Conservation (phyloP, 2,888 invertebrate species). For the Charanyca ferruginea region DNA sequence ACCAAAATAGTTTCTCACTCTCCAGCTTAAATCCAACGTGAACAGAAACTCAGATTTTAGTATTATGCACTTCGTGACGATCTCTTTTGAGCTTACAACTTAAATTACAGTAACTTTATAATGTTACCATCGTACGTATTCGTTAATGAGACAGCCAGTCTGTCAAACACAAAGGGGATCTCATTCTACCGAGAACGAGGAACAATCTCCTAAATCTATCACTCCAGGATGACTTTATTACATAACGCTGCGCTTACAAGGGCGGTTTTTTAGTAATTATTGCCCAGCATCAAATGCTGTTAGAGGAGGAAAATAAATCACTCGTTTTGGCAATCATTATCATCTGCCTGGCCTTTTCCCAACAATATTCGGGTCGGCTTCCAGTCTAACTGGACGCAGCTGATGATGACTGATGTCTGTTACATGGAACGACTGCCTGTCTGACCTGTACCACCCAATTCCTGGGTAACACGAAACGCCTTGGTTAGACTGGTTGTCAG, state of each 20-base stretch:
- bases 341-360: no score
- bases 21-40: background rate
- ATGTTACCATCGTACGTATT: conserved; percentile 33
- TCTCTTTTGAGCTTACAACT: conserved; percentile 11
- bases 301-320: no score
- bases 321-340: no score
- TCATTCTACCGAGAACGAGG: conserved; percentile 42
- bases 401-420: no score
- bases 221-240: conserved; percentile 61
- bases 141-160: conserved; percentile 54
- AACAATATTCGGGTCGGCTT: no score
- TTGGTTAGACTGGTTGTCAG: no score
- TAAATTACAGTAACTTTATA: conserved; percentile 27
- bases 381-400: no score
- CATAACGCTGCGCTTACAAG: conserved; percentile 45
- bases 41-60: background rate
- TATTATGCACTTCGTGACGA: conserved; percentile 31
- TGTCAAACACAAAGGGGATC: conserved; percentile 57
- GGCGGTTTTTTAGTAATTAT: conserved; percentile 1
- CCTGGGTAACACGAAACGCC: no score
- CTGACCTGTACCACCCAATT: no score
- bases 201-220: conserved; percentile 60
- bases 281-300: no score
- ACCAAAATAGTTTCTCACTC: background rate
- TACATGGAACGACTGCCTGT: no score